Conservation (phyloP, 2,113 vertebrate genomes). For the Pygoscelis antarcticus region DNA sequence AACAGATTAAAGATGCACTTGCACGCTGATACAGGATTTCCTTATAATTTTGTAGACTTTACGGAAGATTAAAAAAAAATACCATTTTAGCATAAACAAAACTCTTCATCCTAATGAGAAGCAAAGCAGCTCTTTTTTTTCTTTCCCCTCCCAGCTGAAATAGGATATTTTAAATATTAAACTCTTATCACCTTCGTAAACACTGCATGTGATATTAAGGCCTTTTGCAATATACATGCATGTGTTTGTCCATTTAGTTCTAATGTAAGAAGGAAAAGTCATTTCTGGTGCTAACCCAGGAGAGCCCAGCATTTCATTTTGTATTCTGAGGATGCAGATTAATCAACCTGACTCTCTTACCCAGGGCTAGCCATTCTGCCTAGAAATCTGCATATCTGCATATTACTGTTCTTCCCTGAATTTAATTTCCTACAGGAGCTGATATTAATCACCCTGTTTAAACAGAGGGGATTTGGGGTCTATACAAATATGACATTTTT, state of each 20-base stretch:
- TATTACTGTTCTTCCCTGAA: conserved; percentile 86
- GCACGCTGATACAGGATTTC: neutral
- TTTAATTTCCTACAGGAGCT: conserved; percentile 98
- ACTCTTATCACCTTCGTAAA: conserved; percentile 33
- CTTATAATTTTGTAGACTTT: neutral
- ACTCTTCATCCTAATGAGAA: neutral
- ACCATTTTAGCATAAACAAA: conserved; percentile 18
- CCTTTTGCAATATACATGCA: conserved; percentile 48
- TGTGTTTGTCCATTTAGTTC: conserved; percentile 66
- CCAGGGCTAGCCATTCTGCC: conserved; percentile 82
- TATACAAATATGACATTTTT: conserved; percentile 80
- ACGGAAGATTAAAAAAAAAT: neutral
- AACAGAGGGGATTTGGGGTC: conserved; percentile 90
- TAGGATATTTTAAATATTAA: conserved; percentile 46
- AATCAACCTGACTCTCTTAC: conserved; percentile 87
- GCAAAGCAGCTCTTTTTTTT: neutral
- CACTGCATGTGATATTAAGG: conserved; percentile 1
- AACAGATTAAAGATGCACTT: neutral
- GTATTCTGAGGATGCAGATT: conserved; percentile 89
- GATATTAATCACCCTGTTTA: conserved; percentile 95
- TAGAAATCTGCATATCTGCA: conserved; percentile 95
- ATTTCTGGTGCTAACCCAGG: conserved; percentile 78
- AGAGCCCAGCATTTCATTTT: conserved; percentile 86
- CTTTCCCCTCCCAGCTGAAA: neutral
- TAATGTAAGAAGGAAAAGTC: conserved; percentile 73